These are phyloP conservation scores for Cantharis lateralis DNA, from an alignment of 2,888 invertebrate species.

Conservation along the genomic window DNA sequence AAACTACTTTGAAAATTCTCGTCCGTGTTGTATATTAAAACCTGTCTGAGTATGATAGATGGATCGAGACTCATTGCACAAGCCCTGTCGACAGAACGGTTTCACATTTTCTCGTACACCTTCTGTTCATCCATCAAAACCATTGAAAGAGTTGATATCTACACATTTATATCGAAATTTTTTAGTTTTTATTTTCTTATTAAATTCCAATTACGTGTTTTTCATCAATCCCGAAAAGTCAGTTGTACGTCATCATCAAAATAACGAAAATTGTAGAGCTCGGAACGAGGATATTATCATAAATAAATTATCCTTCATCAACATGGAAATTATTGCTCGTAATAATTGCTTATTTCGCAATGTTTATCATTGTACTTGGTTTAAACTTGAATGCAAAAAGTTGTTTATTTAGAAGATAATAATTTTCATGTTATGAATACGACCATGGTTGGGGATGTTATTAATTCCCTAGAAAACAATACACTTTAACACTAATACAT, in stretches of 20 bases:
- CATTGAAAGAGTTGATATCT: constrained; percentile 36
- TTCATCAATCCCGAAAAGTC: not conserved
- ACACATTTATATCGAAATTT: constrained; percentile 25
- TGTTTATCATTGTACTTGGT: not conserved
- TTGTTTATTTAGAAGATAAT: constrained; percentile 8
- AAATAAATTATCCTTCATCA: not conserved
- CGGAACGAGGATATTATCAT: not conserved
- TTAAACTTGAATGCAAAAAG: not conserved
- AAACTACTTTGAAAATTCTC: constrained; percentile 28
- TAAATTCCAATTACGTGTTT: not conserved
- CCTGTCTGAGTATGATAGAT: constrained; percentile 49
- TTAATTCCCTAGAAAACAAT: constrained; percentile 27
- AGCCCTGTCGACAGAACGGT: constrained; percentile 39
- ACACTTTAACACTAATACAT: constrained; percentile 23
- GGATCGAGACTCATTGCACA: constrained; percentile 40
- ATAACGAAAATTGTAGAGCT: not conserved
- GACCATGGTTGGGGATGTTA: constrained; percentile 17
- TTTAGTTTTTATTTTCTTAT: constrained; percentile 2
- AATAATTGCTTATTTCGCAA: not conserved
- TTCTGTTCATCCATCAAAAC: constrained; percentile 50
- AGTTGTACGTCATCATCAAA: not conserved
- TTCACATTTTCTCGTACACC: constrained; percentile 42
- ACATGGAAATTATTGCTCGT: not conserved
- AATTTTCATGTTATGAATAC: constrained; percentile 19
- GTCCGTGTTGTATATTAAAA: constrained; percentile 48